Evolutionary conservation across 1,140 invertebrate species (phyloP), one percentile per base, ranked within the genome.

Genomic region (Caerostris extrusa): DNA sequence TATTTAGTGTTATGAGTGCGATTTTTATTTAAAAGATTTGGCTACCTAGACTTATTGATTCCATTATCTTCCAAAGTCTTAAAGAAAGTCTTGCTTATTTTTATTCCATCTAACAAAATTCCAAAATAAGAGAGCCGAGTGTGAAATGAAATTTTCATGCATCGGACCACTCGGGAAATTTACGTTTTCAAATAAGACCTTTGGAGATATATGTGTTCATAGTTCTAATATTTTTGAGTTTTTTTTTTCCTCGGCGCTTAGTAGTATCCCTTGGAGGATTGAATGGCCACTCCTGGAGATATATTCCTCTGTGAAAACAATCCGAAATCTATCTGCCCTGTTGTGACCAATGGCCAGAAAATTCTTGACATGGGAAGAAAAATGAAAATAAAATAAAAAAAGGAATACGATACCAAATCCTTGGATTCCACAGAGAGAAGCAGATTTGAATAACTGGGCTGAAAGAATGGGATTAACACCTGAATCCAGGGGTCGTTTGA

Each of bases 311-410:
- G 61, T 14, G 61, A 89, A 91, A 85, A 91, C 90, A 91, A 91
- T 91, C 81, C 56, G 69, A 64, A 64, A 81, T 83, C 60, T 67
- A 83, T 91, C 90, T 17, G 58, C 71, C n/a, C 82, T 69, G 82
- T 50, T 92, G 91, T 92, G 91, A 92, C 91, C 91, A 92, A 34
- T 86, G 91, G 91, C 91, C 91, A 71, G 64, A 58, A 92, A 85
- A 69, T 69, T 86, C n/a, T 61, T 53, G 55, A 81, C 56, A 19
- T 81, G 89, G 56, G 57, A 6, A 77, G 71, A 90, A 58, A n/a
- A 12, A 56, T 6, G 14, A 83, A 55, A 19, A 83, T 50, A 77
- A 69, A 19, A 69, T 19, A 77, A 77, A 71, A 71, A 77, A 6
- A 3, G 71, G 34, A 77, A 77, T 77, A n/a, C 17, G 82, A 61